Base-by-base conservation (phyloP, 1,140 invertebrate genomes). In the Lordiphosa collinella region DNA sequence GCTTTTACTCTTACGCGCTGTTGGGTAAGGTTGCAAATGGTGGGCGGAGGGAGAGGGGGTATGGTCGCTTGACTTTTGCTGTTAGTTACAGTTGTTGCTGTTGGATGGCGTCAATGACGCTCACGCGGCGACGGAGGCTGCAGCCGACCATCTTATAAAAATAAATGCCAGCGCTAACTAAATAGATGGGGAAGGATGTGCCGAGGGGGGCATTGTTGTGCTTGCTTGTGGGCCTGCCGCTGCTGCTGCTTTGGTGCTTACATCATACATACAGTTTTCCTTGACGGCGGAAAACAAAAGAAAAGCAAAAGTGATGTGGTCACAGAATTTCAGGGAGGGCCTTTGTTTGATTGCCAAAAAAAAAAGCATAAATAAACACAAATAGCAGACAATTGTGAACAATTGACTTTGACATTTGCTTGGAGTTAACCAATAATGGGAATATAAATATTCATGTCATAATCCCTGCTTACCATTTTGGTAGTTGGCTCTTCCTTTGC, bases 401-500 rank as follows among this genome's bases (percentile, higher is more conserved):
- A 40, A 29, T 32, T 46, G 47, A 29, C 25, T 40, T 18, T 44
- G 2, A 3, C 13, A 10, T 12, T 37, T 37, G 5, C 32, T 32
- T 6, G 25, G 25, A 29, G 5, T 29, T 29, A 8, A 29, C 25
- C 25, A 29, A 29, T 29, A 22, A 22, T 22, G 6, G 18, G n/a
- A n/a, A 22, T 16, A 16, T 16, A 16, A 22, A 22, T 22, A 22
- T 14, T 29, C 53, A 68, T 82, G 78, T 82, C 78, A 84, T 82
- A 82, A 84, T 82, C 72, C 61, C 50, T 54, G 38, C 59, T 61
- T 82, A 82, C 78, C 78, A 82, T 82, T 84, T 82, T 18, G 32
- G 41, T 29, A 34, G 46, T 50, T 31, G 40, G 52, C 43, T n/a
- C 10, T 53, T 48, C 10, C 18, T 25, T 37, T 44, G 40, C 18